phyloP scores from a whole-genome alignment of 2,888 invertebrate genomes.

The Lithophane leautieri region DNA sequence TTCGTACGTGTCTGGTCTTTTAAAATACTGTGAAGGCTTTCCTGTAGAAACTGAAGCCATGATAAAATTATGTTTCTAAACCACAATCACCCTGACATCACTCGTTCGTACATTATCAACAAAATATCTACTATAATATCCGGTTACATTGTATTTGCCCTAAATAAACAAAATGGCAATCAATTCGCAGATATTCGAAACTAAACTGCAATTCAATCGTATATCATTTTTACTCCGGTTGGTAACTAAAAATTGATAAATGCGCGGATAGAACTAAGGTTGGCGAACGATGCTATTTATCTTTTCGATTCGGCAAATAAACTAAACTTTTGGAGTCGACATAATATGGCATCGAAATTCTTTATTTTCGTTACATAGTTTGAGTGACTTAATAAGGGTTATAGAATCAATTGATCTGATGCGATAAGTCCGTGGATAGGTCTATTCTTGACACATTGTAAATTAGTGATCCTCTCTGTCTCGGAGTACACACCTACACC shows the following conservation, averaged over 20 bases:
- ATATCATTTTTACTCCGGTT: constrained; percentile 50
- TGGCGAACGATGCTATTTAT: constrained; percentile 7
- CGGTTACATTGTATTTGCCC: neutral
- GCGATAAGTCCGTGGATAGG: neutral
- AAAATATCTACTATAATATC: neutral
- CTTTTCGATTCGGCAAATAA: neutral
- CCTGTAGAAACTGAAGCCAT: neutral
- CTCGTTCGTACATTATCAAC: neutral
- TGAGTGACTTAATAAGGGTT: neutral
- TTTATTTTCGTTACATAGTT: neutral
- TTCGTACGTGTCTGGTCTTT: neutral
- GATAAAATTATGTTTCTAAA: neutral
- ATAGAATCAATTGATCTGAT: neutral
- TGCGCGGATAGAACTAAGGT: constrained; percentile 30
- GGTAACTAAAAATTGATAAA: constrained; percentile 55
- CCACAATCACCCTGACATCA: neutral
- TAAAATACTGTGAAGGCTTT: neutral
- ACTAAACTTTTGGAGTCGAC: neutral
- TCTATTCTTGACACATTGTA: neutral
- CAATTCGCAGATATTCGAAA: constrained; percentile 41
- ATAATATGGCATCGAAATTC: neutral
- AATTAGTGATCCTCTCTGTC: neutral
- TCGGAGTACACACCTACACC: neutral
- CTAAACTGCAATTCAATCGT: constrained; percentile 45
- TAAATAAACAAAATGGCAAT: constrained; percentile 31